A percentile compares a stretch with the other conserved stretches of the same genome.
These are phyloP conservation scores for Apus apus DNA, from an alignment of 2,113 vertebrate genomes.

Conservation along the genomic window DNA sequence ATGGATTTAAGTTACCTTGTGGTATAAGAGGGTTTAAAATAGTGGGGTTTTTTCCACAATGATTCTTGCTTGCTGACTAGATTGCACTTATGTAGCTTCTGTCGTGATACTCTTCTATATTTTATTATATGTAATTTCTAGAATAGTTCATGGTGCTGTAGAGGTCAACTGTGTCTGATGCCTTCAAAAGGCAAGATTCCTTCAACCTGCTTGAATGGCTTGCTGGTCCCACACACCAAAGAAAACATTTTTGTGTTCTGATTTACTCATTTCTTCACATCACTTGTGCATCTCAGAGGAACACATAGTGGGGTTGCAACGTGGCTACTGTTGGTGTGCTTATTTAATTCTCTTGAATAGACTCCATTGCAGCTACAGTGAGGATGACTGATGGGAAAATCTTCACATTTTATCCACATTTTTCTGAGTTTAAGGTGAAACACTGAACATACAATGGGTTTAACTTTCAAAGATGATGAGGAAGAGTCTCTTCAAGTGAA, in stretches of 20 bases:
- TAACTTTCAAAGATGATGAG: neutral
- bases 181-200: neutral
- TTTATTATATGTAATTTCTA: neutral
- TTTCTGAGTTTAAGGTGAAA: neutral
- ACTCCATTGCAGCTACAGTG: neutral
- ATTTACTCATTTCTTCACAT: neutral
- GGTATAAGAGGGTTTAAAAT: neutral
- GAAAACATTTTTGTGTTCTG: neutral
- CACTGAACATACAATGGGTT: neutral
- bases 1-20: neutral
- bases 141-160: rapidly evolving
- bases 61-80: neutral
- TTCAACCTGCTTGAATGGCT: neutral
- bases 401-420: neutral
- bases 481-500: neutral
- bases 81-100: neutral
- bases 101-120: rapidly evolving
- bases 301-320: neutral
- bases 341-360: neutral
- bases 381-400: neutral
- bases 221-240: neutral
- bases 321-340: neutral
- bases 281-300: neutral
- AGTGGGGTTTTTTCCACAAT: neutral
- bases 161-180: neutral